Evolutionary conservation across 2,797 vertebrate genomes (phyloP).

Genomic region (Poecilia wingei): DNA sequence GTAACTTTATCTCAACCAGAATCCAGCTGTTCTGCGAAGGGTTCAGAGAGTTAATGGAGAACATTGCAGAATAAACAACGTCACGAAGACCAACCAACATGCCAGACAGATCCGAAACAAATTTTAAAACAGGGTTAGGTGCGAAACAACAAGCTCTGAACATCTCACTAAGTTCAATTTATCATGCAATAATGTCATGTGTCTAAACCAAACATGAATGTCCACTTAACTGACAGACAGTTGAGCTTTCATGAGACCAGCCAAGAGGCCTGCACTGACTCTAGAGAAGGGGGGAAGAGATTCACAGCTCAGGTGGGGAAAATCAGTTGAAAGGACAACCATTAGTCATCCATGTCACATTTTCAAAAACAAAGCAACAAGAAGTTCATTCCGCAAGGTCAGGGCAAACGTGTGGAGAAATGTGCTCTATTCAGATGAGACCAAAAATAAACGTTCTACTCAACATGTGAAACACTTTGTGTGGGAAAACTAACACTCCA

Average conservation of each 20-base stretch:
- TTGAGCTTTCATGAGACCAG: background rate
- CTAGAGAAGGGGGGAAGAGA: background rate
- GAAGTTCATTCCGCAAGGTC: background rate
- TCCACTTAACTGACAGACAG: background rate
- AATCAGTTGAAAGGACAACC: background rate
- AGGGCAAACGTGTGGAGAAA: background rate
- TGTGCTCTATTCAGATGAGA: background rate
- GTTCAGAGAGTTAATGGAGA: background rate
- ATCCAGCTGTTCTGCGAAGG: background rate
- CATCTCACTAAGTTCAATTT: background rate
- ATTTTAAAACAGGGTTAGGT: background rate
- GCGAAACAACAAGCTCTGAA: background rate
- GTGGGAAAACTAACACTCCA: background rate
- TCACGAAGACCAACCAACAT: background rate
- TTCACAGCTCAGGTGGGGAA: background rate
- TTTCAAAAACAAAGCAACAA: background rate
- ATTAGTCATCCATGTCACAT: background rate
- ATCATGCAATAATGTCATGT: background rate
- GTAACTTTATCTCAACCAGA: background rate
- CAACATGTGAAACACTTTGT: background rate
- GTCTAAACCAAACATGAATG: background rate
- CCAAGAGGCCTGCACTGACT: background rate
- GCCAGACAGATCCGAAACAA: background rate
- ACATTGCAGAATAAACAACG: background rate
- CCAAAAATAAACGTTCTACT: background rate